Base-by-base conservation (phyloP, 2,113 vertebrate species). In the Oceanodroma tethys region DNA sequence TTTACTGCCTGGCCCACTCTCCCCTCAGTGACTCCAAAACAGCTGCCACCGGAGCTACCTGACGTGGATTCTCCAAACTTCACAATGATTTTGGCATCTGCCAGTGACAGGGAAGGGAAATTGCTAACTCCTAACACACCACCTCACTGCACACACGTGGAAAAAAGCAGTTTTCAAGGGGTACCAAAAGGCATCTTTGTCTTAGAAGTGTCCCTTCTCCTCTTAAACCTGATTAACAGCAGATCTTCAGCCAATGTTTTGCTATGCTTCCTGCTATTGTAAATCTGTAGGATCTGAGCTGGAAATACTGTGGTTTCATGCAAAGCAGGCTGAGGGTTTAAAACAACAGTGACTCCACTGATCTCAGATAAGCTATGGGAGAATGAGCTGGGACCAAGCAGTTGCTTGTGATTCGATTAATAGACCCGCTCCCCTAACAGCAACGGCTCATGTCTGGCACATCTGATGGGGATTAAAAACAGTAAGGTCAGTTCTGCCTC, bases 261-360 rank as follows among this genome's bases (percentile, higher is more conserved):
- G 9, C 16, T 52, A 1, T 0, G 0, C 3, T 27, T 78, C 25
- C 38, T 68, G 34, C 16, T 56, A 3, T 4, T 52, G 26, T 16
- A 36, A 27, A 55, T 27, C 66, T 10, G 2, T 15, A 52, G 32
- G 34, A 70, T 34, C 27, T 29, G 27, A 73, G 16, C 42, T 72
- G 60, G 74, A 68, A 95, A 38, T 13, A 10, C 15, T 22, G 25
- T 32, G 29, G 34, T 34, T 29, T 65, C 21, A 9, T 23, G 18
- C 12, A 89, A 56, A 70, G n/a, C 20, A 76, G 7, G 4, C 8
- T 59, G 43, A n/a, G 4, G 21, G 23, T 6, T 79, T 92, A 79
- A 86, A 86, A 30, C 1, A 0, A 6, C 0, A 0, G 13, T 30
- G 30, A 58, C 11, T 30, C 36, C 42, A 19, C 30, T 30, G 29